Evolutionary conservation across 2,888 invertebrate genomes (phyloP).

Genomic region (Scotopteryx bipunctaria): DNA sequence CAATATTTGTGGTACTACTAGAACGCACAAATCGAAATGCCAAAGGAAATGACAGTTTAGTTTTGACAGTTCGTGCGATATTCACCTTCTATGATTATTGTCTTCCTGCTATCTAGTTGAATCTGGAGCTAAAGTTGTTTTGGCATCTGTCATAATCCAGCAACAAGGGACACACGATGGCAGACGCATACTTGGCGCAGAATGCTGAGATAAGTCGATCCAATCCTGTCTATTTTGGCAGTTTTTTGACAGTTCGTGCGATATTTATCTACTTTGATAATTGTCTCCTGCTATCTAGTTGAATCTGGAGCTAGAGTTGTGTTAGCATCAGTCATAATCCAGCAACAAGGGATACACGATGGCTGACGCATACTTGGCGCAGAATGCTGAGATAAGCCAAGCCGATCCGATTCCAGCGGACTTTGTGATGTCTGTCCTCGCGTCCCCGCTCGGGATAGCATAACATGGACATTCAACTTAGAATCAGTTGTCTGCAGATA

Average conservation of each 20-base stretch:
- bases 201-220: slow-evolving; percentile 82
- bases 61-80: too few relatives aligned
- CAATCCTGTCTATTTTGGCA: too few relatives aligned
- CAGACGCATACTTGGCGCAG: slow-evolving; percentile 74
- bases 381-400: slow-evolving; percentile 81
- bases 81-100: too few relatives aligned
- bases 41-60: too few relatives aligned
- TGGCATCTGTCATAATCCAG: slow-evolving; percentile 11
- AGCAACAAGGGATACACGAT: slow-evolving; percentile 50
- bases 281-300: too few relatives aligned
- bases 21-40: too few relatives aligned
- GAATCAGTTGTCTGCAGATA: too few relatives aligned
- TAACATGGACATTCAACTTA: slow-evolving; percentile 57
- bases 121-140: not conserved
- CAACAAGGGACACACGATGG: slow-evolving; percentile 51
- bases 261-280: too few relatives aligned
- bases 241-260: too few relatives aligned
- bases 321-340: slow-evolving; percentile 6
- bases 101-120: too few relatives aligned
- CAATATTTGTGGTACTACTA: too few relatives aligned
- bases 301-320: not conserved
- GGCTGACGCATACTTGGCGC: slow-evolving; percentile 73
- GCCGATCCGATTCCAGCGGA: slow-evolving; percentile 76
- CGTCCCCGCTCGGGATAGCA: slow-evolving; percentile 55
- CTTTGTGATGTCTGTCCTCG: slow-evolving; percentile 81